Conservation (phyloP, 2,797 vertebrate species). For the Perodicticus potto region DNA sequence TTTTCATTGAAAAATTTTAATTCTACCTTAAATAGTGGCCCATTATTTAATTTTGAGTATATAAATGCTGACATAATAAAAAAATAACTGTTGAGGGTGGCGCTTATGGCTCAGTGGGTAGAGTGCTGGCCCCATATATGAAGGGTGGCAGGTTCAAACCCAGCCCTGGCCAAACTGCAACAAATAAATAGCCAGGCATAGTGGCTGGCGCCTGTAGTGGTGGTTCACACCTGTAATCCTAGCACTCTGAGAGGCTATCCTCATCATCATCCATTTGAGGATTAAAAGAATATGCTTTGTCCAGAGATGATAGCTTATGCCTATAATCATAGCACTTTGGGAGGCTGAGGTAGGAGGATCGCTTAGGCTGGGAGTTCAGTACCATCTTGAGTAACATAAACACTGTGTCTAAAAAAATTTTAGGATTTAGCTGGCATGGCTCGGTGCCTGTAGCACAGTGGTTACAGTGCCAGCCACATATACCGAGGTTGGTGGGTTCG, state of each 20-base stretch:
- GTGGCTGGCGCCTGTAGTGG: no score
- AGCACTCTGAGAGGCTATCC: no score
- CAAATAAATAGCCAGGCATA: no score
- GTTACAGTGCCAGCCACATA: no score
- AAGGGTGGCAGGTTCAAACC: no score
- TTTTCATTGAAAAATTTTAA: conserved; percentile 37
- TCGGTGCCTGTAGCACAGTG: no score
- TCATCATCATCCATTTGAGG: not conserved
- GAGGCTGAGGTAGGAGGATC: not conserved
- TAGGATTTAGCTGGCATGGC: not conserved
- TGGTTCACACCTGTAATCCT: no score
- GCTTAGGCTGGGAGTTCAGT: not conserved
- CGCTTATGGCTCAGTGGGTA: no score
- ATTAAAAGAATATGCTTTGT: conserved; percentile 38
- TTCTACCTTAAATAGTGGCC: conserved; percentile 33
- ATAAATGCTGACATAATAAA: not conserved
- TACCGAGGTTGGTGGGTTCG: no score
- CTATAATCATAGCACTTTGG: not conserved
- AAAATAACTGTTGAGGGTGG: conserved; percentile 24
- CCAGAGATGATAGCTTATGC: not conserved
- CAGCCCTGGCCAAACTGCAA: no score
- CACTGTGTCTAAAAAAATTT: not conserved
- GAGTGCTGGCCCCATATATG: no score
- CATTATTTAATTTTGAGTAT: conserved; percentile 4
- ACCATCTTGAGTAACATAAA: not conserved